Evolutionary conservation across 2,797 vertebrate species (phyloP).

Genomic region (Dromococcyx pavoninus): DNA sequence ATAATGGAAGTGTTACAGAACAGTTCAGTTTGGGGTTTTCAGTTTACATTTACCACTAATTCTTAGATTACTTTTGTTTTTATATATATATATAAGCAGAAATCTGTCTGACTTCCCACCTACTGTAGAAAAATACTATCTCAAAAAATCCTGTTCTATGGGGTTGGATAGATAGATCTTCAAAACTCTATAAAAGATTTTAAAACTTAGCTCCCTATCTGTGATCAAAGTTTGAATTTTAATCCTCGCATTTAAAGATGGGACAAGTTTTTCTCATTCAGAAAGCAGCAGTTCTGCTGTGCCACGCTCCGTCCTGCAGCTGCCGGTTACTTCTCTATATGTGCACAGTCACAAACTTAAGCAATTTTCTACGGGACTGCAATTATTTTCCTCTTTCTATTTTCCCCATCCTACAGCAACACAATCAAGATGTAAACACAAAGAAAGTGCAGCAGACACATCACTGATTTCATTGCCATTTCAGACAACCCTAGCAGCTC

Average conservation of each 20-base stretch:
- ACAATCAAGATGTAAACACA: constrained; percentile 52
- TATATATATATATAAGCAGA: background rate
- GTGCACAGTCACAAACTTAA: accelerated
- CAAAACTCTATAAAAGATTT: background rate
- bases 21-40: background rate
- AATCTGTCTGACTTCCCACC: background rate
- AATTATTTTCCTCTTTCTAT: constrained; percentile 13
- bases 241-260: background rate
- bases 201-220: background rate
- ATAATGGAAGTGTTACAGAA: background rate
- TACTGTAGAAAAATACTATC: background rate
- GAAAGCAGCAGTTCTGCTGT: background rate
- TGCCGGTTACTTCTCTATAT: background rate
- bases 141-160: background rate
- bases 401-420: background rate
- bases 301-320: background rate
- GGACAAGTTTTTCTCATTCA: background rate
- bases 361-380: background rate
- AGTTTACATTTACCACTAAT: background rate
- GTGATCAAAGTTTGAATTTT: background rate
- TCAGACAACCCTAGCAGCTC: constrained; percentile 15
- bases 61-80: background rate
- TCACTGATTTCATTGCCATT: constrained; percentile 34
- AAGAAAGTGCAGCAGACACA: constrained; percentile 32
- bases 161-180: background rate